Conservation (phyloP, 2,888 invertebrate species). For the Abscondita cerata region DNA sequence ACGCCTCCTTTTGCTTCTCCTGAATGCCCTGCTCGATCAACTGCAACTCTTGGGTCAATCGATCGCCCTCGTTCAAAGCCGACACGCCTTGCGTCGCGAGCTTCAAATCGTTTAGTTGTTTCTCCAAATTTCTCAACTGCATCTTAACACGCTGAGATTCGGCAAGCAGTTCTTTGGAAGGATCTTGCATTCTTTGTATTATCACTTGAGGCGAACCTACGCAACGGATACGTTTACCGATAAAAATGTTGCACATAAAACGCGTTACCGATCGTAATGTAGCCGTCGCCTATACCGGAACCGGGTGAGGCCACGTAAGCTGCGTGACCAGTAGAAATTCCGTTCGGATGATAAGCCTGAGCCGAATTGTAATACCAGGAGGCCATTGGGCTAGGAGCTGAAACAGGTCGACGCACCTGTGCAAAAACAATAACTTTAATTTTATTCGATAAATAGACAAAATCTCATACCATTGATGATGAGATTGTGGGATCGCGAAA, state of each 20-base stretch:
- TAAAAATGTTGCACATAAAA: neutral
- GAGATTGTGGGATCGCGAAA: conserved; percentile 52
- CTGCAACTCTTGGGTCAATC: conserved; percentile 66
- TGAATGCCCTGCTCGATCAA: conserved; percentile 68
- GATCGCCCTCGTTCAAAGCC: conserved; percentile 63
- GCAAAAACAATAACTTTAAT: conserved; percentile 2
- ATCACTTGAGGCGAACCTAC: conserved; percentile 53
- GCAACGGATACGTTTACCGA: neutral
- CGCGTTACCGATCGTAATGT: conserved; percentile 58
- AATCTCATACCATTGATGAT: conserved; percentile 50
- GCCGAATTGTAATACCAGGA: conserved; percentile 60
- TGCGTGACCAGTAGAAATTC: conserved; percentile 47
- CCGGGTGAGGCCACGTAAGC: conserved; percentile 47
- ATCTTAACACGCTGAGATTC: conserved; percentile 68
- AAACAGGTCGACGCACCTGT: conserved; percentile 59
- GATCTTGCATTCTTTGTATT: conserved; percentile 55
- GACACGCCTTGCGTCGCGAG: conserved; percentile 64
- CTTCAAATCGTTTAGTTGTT: conserved; percentile 68
- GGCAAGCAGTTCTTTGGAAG: conserved; percentile 59
- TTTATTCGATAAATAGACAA: neutral
- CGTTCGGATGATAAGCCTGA: conserved; percentile 50
- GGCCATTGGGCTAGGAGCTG: conserved; percentile 57
- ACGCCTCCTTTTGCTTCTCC: conserved; percentile 67
- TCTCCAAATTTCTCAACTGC: conserved; percentile 66
- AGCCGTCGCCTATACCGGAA: conserved; percentile 59